phyloP scores from a whole-genome alignment of 1,140 invertebrate genomes.

The Laupala kohalensis region DNA sequence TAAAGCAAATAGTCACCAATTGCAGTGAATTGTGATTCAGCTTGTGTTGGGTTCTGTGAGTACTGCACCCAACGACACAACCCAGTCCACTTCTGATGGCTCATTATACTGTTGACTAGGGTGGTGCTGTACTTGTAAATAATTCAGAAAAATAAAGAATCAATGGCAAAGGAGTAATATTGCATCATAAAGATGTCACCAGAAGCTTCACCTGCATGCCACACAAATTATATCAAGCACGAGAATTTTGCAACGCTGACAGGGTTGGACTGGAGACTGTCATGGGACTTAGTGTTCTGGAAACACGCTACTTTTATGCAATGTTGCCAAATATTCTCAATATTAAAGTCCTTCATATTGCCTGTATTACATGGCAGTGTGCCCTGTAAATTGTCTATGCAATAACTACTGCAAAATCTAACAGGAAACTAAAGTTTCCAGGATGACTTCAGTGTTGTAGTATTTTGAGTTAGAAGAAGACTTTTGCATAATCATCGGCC shows the following conservation, averaged over 20 bases:
- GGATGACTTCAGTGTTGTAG: not conserved
- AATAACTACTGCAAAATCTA: not conserved
- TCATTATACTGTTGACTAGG: not conserved
- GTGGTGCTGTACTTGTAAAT: not conserved
- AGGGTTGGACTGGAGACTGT: not conserved
- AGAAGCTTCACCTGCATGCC: not conserved
- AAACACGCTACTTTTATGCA: not conserved
- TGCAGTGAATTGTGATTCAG: not conserved
- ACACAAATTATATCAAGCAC: not conserved
- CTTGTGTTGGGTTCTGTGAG: not conserved
- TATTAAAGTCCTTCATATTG: not conserved
- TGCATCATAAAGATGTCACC: not conserved
- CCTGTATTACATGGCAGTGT: not conserved
- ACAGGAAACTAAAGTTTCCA: not conserved
- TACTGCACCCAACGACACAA: not conserved
- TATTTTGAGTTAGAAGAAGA: not conserved
- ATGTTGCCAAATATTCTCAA: not conserved
- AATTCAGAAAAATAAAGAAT: not conserved
- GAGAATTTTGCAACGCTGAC: not conserved
- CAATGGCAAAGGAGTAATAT: not conserved
- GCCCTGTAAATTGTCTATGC: not conserved
- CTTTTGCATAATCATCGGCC: not conserved
- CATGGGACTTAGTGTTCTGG: not conserved
- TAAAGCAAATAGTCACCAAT: not conserved
- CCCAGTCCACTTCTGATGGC: not conserved